Conservation (phyloP, 64 coral and sea anemone genomes). For the Pocillopora damicornis region DNA sequence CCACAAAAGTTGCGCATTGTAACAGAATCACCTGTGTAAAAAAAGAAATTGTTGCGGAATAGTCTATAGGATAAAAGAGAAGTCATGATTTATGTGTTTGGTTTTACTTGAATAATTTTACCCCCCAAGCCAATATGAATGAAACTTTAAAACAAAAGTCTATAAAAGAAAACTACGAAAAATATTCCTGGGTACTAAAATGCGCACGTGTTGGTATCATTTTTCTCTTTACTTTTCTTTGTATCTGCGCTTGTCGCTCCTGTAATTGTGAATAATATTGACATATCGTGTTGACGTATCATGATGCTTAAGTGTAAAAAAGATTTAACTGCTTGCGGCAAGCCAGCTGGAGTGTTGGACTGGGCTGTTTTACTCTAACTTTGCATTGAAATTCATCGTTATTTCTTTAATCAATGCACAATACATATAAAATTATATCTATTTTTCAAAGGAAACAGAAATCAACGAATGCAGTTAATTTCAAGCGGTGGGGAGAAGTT, state of each 20-base stretch:
- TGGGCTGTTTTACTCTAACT: neutral
- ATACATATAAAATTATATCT: neutral
- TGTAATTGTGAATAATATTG: slow-evolving; percentile 38
- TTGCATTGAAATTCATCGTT: neutral
- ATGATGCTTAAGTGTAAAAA: slow-evolving; percentile 18
- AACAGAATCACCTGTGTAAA: slow-evolving; percentile 51
- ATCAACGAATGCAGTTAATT: neutral
- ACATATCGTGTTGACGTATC: neutral
- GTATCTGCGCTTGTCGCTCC: slow-evolving; percentile 14
- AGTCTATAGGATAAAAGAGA: slow-evolving; percentile 13
- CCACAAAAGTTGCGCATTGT: slow-evolving; percentile 36
- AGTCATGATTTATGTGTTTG: slow-evolving; percentile 30
- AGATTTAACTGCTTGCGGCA: neutral
- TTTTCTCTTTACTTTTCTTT: slow-evolving; percentile 13
- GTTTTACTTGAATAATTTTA: slow-evolving; percentile 12
- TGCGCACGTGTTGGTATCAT: neutral
- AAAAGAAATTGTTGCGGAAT: slow-evolving; percentile 28
- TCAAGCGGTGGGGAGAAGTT: neutral
- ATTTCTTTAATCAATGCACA: neutral
- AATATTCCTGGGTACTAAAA: slow-evolving; percentile 12
- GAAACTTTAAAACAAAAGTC: slow-evolving; percentile 1
- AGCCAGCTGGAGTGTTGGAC: neutral
- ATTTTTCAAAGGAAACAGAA: neutral
- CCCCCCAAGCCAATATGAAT: neutral
- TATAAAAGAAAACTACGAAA: slow-evolving; percentile 21